Evolutionary conservation across 1,140 invertebrate species (phyloP).

Genomic region (Odontomachus brunneus): DNA sequence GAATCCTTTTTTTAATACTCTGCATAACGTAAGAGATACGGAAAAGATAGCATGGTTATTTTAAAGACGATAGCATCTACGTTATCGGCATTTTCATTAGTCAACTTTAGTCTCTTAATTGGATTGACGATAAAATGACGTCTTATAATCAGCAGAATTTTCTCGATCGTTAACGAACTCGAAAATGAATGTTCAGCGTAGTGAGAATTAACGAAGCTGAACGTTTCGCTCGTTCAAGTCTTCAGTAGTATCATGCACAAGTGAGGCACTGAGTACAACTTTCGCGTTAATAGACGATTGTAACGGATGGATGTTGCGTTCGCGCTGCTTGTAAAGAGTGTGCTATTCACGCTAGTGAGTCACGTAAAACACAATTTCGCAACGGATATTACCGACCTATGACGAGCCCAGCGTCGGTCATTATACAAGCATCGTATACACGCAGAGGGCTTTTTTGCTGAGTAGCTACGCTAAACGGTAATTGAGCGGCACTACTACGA

Average conservation of each 20-base stretch:
- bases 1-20: too few species aligned
- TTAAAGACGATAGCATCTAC: too few species aligned
- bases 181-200: background rate
- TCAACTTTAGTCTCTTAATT: too few species aligned
- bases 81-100: too few species aligned
- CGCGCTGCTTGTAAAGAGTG: constrained; percentile 14
- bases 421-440: constrained; percentile 11
- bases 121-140: background rate
- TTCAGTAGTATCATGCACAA: background rate
- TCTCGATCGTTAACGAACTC: background rate
- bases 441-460: constrained; percentile 2
- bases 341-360: constrained; percentile 14
- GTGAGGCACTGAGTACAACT: background rate
- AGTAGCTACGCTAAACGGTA: constrained; percentile 43
- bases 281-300: background rate
- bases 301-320: constrained; percentile 12
- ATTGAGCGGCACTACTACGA: constrained; percentile 24
- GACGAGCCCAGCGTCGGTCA: constrained; percentile 19
- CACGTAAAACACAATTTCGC: constrained; percentile 49
- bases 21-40: too few species aligned
- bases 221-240: constrained; percentile 3
- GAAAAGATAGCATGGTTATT: too few species aligned
- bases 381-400: constrained; percentile 47
- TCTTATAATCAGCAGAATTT: background rate
- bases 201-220: background rate